Conservation (phyloP, 2,888 invertebrate species). For the Caenorhabditis imperialis region DNA sequence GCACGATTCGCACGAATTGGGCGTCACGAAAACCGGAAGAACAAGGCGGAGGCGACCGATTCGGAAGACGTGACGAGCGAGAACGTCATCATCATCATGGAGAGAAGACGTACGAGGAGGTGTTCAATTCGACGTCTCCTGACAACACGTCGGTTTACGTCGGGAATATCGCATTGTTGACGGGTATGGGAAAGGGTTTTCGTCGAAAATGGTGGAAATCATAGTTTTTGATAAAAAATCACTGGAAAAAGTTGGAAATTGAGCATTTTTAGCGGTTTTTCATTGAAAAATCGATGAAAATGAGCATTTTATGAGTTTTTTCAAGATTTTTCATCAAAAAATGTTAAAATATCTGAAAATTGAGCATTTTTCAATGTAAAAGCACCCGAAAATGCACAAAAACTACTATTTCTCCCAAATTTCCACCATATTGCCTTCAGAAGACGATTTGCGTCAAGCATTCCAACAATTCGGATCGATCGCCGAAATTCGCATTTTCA, state of each 20-base stretch:
- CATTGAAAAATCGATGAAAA: too few species aligned
- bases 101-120: constrained; percentile 90
- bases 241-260: background rate
- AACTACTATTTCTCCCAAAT: background rate
- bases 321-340: too few species aligned
- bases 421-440: constrained; percentile 80
- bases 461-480: constrained; percentile 95
- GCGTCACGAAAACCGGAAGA: constrained; percentile 92
- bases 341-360: too few species aligned
- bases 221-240: too few species aligned
- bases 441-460: constrained; percentile 95
- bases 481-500: constrained; percentile 96
- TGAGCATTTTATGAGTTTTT: too few species aligned
- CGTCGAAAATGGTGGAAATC: too few species aligned
- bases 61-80: background rate
- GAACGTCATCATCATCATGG: constrained; percentile 9
- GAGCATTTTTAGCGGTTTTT: background rate
- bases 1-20: constrained; percentile 99
- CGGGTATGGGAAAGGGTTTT: constrained; percentile 9
- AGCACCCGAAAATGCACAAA: background rate
- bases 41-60: constrained; percentile 1
- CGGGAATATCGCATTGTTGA: constrained; percentile 85
- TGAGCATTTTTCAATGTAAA: too few species aligned
- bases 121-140: constrained; percentile 96
- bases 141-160: constrained; percentile 99